A percentile compares a stretch with the other conserved stretches of the same genome.
These are phyloP conservation scores for Drosophila funebris DNA, from an alignment of 1,140 invertebrate species.

Conservation along the genomic window DNA sequence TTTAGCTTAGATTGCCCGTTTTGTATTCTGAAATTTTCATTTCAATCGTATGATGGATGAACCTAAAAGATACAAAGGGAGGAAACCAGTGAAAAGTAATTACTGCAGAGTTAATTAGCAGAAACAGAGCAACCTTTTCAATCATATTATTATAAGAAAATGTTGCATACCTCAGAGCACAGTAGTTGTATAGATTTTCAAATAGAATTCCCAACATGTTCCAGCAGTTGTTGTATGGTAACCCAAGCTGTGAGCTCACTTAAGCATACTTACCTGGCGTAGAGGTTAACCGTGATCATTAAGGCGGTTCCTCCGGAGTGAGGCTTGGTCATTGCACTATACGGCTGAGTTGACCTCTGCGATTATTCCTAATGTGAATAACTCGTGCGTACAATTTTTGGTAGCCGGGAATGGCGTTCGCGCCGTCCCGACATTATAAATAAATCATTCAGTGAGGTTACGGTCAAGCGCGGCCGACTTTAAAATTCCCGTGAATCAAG, in stretches of 20 bases:
- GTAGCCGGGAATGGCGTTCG: slow-evolving; percentile 83
- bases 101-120: no score
- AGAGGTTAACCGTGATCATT: slow-evolving; percentile 86
- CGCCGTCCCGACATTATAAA: slow-evolving; percentile 75
- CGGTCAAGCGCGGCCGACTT: no score
- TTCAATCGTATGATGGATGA: no score
- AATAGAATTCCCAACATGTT: slow-evolving; percentile 13
- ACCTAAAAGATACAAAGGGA: no score
- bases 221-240: not conserved
- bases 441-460: no score
- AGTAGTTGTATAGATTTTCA: not conserved
- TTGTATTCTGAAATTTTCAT: no score
- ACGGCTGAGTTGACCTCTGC: slow-evolving; percentile 56
- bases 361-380: slow-evolving; percentile 74
- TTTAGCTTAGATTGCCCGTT: no score
- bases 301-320: slow-evolving; percentile 87
- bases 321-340: slow-evolving; percentile 84
- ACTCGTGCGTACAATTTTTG: slow-evolving; percentile 82
- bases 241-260: no score
- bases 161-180: not conserved
- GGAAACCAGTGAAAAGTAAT: no score
- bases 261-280: slow-evolving; percentile 85
- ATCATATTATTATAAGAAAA: not conserved
- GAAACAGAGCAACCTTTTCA: no score
- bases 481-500: no score